phyloP scores from a whole-genome alignment of 2,888 invertebrate species.

The Zaprionus bogoriensis region DNA sequence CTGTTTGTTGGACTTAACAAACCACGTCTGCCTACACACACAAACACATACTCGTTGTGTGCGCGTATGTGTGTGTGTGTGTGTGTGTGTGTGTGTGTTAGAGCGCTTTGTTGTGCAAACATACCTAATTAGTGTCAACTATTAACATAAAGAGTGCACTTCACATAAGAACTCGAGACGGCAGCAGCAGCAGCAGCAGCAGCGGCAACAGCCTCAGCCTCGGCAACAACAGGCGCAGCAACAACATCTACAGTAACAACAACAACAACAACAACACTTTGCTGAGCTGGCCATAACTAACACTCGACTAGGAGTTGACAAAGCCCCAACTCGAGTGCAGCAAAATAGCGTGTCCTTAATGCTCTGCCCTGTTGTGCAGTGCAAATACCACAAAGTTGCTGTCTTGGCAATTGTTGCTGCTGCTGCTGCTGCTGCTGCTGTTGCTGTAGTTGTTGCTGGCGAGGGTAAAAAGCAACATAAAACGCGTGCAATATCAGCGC shows the following conservation, averaged over 20 bases:
- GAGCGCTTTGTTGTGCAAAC: slow-evolving; percentile 72
- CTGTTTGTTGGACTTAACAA: slow-evolving; percentile 51
- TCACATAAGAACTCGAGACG: slow-evolving; percentile 76
- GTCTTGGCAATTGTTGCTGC: slow-evolving; percentile 27
- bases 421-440: slow-evolving; percentile 4
- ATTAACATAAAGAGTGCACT: slow-evolving; percentile 77
- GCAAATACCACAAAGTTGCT: slow-evolving; percentile 32
- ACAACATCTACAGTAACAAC: slow-evolving; percentile 22
- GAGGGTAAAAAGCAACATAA: slow-evolving; percentile 35
- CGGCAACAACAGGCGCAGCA: slow-evolving; percentile 8
- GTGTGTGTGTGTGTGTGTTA: slow-evolving; percentile 10
- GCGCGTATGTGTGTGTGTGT: slow-evolving; percentile 2
- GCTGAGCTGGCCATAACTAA: slow-evolving; percentile 68
- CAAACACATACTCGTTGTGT: too few relatives aligned
- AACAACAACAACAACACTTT: slow-evolving; percentile 29
- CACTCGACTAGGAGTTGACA: slow-evolving; percentile 66
- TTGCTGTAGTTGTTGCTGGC: slow-evolving; percentile 12
- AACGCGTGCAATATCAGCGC: slow-evolving; percentile 62
- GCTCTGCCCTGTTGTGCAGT: slow-evolving; percentile 31
- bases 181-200: slow-evolving; percentile 40
- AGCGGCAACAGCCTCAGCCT: slow-evolving; percentile 24
- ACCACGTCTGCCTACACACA: slow-evolving; percentile 28
- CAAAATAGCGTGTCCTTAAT: slow-evolving; percentile 57
- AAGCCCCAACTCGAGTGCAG: slow-evolving; percentile 52
- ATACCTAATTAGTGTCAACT: slow-evolving; percentile 76